Evolutionary conservation across 2,797 vertebrate species (phyloP).

Genomic region (Allobates femoralis): DNA sequence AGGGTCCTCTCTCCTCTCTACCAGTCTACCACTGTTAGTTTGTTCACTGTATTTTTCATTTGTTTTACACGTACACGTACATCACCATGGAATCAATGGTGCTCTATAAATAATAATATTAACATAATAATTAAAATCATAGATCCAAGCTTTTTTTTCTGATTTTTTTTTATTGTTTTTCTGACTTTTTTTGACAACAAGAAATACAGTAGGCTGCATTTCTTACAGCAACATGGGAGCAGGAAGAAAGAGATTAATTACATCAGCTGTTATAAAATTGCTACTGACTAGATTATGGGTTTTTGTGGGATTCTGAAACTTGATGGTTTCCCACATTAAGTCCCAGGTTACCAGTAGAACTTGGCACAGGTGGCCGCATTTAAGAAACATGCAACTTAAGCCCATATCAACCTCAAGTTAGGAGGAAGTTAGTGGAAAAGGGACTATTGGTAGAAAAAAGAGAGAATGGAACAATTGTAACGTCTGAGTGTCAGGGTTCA

Average conservation of each 20-base stretch:
- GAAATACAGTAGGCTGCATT: background rate
- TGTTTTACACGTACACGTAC: too few relatives aligned
- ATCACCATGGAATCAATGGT: too few relatives aligned
- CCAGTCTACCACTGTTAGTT: too few relatives aligned
- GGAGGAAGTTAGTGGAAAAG: conserved; percentile 33
- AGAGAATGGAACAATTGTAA: conserved; percentile 50
- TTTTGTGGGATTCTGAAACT: conserved; percentile 60
- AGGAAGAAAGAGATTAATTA: conserved; percentile 54
- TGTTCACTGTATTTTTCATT: too few relatives aligned
- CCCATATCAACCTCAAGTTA: conserved; percentile 54
- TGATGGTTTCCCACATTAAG: conserved; percentile 59
- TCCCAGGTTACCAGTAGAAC: conserved; percentile 53
- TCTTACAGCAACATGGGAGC: conserved; percentile 1
- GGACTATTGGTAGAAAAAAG: background rate
- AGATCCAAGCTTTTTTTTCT: background rate
- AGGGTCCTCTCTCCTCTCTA: too few relatives aligned
- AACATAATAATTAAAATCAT: too few relatives aligned
- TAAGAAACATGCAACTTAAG: conserved; percentile 58
- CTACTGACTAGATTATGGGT: conserved; percentile 58
- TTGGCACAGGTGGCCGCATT: conserved; percentile 61
- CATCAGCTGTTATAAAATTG: conserved; percentile 62
- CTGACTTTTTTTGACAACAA: background rate
- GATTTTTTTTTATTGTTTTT: background rate
- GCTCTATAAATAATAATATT: too few relatives aligned
- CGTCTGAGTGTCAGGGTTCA: conserved; percentile 51